Evolutionary conservation across 2,113 vertebrate species (phyloP).

Genomic region (Sciurus niger): DNA sequence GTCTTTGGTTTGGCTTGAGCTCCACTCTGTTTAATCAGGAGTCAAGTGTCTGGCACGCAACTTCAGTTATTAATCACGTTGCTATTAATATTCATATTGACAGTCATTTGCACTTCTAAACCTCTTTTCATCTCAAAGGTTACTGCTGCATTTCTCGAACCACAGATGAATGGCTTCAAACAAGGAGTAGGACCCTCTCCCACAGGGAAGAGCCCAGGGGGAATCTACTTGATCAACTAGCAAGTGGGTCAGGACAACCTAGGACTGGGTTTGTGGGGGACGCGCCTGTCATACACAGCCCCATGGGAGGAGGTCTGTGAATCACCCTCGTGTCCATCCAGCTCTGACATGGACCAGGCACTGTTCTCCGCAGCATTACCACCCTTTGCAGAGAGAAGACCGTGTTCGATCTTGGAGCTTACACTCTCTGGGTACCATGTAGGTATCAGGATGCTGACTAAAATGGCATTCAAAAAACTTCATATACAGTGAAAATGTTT

Average conservation of each 20-base stretch:
- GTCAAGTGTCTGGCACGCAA: slow-evolving; percentile 71
- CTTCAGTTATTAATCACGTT: slow-evolving; percentile 69
- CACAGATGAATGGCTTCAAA: slow-evolving; percentile 31
- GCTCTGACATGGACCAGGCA: background rate
- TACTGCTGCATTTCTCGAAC: background rate
- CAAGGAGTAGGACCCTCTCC: background rate
- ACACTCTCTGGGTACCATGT: background rate
- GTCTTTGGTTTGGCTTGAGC: slow-evolving; percentile 45
- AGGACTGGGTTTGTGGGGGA: background rate
- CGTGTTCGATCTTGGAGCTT: background rate
- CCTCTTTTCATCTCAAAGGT: slow-evolving; percentile 66
- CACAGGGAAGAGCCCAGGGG: no score
- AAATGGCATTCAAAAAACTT: background rate
- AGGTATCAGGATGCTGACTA: background rate
- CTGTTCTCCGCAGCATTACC: fast-evolving
- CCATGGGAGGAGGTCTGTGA: no score
- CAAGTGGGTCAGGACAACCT: background rate
- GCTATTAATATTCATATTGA: slow-evolving; percentile 73
- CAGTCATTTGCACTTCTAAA: slow-evolving; percentile 76
- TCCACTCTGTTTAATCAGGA: slow-evolving; percentile 72
- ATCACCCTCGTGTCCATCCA: fast-evolving
- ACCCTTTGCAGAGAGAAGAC: fast-evolving
- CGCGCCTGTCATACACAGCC: background rate
- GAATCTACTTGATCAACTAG: background rate
- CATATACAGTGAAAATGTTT: background rate